Base-by-base conservation (phyloP, 1,140 invertebrate genomes). In the Aradophagus sp. region DNA sequence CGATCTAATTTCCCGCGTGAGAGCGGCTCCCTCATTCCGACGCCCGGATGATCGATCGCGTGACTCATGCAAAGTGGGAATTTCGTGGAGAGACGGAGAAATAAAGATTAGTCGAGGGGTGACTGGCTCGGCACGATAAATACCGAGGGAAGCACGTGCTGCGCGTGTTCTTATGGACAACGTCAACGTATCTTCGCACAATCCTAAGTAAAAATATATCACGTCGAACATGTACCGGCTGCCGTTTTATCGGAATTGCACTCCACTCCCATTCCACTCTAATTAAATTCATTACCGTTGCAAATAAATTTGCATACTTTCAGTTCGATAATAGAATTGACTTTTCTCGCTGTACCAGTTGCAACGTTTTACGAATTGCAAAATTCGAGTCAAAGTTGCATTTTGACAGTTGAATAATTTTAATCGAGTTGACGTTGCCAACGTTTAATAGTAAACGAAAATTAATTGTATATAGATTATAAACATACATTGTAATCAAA, bases 71-170 rank as follows among this genome's bases (percentile, higher is more conserved):
- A 63, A 70, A 62, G 58, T 58, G 58, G 45, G 38, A 63, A 70
- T 63, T 70, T 70, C 29, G 38, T 14, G 5, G 32, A 55, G 58
- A 63, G 45, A 50, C 67, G 67, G 45, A 58, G 67, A 70, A 70
- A 70, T 70, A 58, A 70, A 70, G 67, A 70, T 70, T 70, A 70
- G 50, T 63, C 58, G 58, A 52, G 31, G 67, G 67, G 50, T 63
- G 67, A 62, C 67, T 70, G 45, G 10, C 67, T 70, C 52, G 45
- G 38, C 13, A 29, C 45, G 42, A 70, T 70, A 63, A 62, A 70
- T 58, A 63, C 67, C 19, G 34, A 53, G 38, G 58, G 58, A 70
- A 70, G 67, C 58, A 70, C 67, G 67, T 63, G 67, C 67, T 63
- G 45, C 38, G 50, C 44, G 34, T 55, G 48, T 69, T 48, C 27